A percentile compares a stretch with the other conserved stretches of the same genome.
phyloP scores from a whole-genome alignment of 2,797 vertebrate species.

The Ibycter americanus region DNA sequence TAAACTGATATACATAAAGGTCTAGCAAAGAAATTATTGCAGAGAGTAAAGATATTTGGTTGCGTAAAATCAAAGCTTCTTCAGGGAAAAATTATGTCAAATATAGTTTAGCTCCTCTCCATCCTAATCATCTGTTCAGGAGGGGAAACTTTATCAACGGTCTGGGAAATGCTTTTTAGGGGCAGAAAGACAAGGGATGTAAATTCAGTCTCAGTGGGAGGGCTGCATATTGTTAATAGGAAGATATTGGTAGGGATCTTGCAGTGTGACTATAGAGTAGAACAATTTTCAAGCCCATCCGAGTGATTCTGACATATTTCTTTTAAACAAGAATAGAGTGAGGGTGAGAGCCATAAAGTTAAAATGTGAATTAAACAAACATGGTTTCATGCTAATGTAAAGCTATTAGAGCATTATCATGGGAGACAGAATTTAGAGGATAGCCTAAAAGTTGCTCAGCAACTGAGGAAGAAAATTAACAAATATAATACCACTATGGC shows the following conservation, averaged over 20 bases:
- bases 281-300: background rate
- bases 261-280: background rate
- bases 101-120: background rate
- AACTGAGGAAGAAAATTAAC: background rate
- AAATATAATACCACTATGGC: background rate
- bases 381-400: background rate
- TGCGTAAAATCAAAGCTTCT: background rate
- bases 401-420: background rate
- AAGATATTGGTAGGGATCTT: background rate
- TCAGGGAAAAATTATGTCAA: background rate
- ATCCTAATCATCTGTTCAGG: background rate
- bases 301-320: background rate
- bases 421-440: background rate
- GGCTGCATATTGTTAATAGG: background rate
- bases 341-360: background rate
- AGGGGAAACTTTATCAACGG: background rate
- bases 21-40: conserved; percentile 8
- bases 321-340: background rate
- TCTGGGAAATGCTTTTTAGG: background rate
- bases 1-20: background rate
- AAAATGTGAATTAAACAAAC: background rate
- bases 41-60: background rate
- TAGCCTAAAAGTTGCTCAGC: background rate
- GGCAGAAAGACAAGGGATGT: background rate
- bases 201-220: background rate